These are phyloP conservation scores for Tapera naevia DNA, from an alignment of 2,797 vertebrate species.

Conservation along the genomic window DNA sequence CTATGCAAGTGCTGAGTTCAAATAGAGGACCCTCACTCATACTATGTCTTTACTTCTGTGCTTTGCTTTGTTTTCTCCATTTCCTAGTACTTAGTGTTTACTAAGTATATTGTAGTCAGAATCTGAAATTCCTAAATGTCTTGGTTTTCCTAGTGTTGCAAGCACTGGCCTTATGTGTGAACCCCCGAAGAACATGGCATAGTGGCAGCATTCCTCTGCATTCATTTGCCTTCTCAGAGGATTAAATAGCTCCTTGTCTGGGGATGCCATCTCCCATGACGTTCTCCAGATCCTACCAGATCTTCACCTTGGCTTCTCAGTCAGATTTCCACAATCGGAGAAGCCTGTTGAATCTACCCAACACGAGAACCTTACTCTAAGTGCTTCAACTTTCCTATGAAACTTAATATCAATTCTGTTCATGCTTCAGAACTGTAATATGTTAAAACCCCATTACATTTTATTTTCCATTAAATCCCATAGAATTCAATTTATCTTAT, in stretches of 20 bases:
- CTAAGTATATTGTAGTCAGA: not conserved
- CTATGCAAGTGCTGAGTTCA: not conserved
- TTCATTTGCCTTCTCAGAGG: not conserved
- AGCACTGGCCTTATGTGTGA: not conserved
- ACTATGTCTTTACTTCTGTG: not conserved
- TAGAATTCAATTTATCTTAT: not conserved
- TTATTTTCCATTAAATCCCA: not conserved
- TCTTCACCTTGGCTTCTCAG: not conserved
- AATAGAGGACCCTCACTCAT: not conserved
- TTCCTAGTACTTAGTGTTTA: not conserved
- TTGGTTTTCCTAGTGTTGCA: not conserved
- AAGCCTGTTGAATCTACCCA: not conserved
- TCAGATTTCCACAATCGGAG: not conserved
- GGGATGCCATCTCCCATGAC: not conserved
- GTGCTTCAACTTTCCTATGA: not conserved
- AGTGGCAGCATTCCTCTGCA: not conserved
- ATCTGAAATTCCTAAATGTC: not conserved
- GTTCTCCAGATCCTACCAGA: not conserved
- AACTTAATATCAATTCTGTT: not conserved
- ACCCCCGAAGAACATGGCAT: not conserved
- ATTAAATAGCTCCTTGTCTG: not conserved
- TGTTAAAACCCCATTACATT: not conserved
- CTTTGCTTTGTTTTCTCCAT: not conserved
- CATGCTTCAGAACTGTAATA: not conserved
- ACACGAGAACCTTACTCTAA: not conserved